Conservation (phyloP, 2,888 invertebrate genomes). For the Amblyteles armatorius region DNA sequence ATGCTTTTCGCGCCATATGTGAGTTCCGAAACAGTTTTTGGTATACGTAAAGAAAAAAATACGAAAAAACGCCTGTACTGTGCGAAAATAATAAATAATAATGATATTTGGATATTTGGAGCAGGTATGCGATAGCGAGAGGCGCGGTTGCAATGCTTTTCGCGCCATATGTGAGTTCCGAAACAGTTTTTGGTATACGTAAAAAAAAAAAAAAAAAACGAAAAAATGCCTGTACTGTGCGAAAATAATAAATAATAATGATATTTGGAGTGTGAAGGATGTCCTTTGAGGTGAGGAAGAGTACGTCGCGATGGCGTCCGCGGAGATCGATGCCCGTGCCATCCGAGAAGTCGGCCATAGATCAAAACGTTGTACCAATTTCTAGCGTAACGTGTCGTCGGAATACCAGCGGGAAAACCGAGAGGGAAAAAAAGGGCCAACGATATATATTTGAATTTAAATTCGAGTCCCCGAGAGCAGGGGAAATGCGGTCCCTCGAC, state of each 20-base stretch:
- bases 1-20: constrained; percentile 59
- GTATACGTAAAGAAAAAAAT: background rate
- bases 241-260: constrained; percentile 1
- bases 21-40: constrained; percentile 40
- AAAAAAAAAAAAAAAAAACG: background rate
- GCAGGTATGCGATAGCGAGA: constrained; percentile 56
- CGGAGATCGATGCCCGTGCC: background rate
- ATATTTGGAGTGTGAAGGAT: background rate
- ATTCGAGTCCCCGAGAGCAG: constrained; percentile 74
- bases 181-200: constrained; percentile 30
- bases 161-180: constrained; percentile 59
- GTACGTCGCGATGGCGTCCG: background rate
- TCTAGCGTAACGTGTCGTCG: constrained; percentile 69
- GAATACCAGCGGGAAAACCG: constrained; percentile 36
- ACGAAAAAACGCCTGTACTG: background rate
- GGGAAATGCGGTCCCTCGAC: constrained; percentile 64
- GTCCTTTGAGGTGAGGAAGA: background rate
- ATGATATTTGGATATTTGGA: background rate
- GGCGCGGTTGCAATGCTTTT: constrained; percentile 32
- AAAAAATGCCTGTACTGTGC: background rate
- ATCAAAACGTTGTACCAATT: constrained; percentile 78
- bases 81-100: constrained; percentile 6
- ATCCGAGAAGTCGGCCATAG: constrained; percentile 26
- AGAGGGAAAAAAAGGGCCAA: constrained; percentile 60
- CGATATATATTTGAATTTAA: constrained; percentile 82